Conservation (phyloP, 2,113 vertebrate genomes). For the Zingel zingel region DNA sequence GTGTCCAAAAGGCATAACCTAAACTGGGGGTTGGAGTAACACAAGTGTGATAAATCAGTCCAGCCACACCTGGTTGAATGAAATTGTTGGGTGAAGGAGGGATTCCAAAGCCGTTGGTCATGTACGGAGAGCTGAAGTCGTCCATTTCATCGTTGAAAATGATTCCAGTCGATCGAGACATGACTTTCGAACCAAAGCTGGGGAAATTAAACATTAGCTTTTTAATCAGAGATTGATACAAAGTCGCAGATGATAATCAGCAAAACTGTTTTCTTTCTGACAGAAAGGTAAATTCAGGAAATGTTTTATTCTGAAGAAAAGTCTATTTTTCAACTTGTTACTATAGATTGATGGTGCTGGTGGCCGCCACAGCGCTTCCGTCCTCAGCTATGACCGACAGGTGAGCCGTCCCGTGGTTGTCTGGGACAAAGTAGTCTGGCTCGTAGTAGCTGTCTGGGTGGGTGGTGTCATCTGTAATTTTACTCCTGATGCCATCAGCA, state of each 20-base stretch:
- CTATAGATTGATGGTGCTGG: constrained; percentile 97
- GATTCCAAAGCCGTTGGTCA: constrained; percentile 89
- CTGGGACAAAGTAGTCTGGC: constrained; percentile 88
- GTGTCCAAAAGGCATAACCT: background rate
- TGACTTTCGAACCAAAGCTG: constrained; percentile 95
- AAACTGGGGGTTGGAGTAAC: background rate
- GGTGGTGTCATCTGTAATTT: constrained; percentile 91
- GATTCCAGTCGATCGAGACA: constrained; percentile 91
- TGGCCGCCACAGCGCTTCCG: constrained; percentile 94
- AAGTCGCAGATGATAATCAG: background rate
- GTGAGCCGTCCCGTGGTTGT: constrained; percentile 92
- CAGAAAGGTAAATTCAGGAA: background rate
- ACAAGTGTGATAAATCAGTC: constrained; percentile 18
- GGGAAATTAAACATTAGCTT: constrained; percentile 24
- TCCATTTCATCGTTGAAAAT: constrained; percentile 97
- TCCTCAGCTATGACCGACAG: constrained; percentile 93
- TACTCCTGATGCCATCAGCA: constrained; percentile 88
- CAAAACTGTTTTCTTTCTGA: background rate
- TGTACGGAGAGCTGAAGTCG: constrained; percentile 93
- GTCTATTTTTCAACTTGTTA: constrained; percentile 74
- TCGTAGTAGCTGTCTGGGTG: constrained; percentile 90
- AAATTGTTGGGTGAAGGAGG: constrained; percentile 94
- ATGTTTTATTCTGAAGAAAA: background rate
- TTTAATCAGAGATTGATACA: background rate
- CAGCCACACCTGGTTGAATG: constrained; percentile 90